Evolutionary conservation across 2,797 vertebrate species (phyloP).

Genomic region (Scyliorhinus canicula): DNA sequence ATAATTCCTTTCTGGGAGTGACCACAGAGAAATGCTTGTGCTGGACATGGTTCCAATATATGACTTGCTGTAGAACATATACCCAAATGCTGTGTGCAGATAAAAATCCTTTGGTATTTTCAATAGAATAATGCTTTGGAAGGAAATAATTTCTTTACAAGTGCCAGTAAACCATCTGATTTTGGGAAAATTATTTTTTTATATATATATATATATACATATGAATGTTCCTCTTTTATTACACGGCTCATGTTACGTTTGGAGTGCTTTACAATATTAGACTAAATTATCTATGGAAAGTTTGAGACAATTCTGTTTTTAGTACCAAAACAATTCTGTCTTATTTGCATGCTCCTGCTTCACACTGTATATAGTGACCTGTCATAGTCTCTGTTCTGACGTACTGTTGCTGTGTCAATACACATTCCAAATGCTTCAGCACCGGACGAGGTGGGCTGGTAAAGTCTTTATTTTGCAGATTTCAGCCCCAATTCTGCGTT

Average conservation of each 20-base stretch:
- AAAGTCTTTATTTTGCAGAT: not conserved
- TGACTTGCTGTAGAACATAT: constrained; percentile 14
- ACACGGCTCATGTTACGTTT: not conserved
- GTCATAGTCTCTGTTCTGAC: not conserved
- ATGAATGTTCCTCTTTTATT: constrained; percentile 19
- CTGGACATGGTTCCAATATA: not conserved
- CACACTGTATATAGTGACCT: constrained; percentile 10
- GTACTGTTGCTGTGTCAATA: constrained; percentile 8
- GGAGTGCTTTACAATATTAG: constrained; percentile 27
- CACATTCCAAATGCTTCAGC: constrained; percentile 17
- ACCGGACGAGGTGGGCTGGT: not conserved
- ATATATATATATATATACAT: constrained; percentile 27
- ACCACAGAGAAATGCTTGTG: not conserved
- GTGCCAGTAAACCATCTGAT: constrained; percentile 28
- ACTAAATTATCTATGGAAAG: constrained; percentile 17
- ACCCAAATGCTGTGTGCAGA: constrained; percentile 33
- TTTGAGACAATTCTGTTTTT: constrained; percentile 3
- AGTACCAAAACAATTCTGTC: not conserved
- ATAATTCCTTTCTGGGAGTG: not conserved
- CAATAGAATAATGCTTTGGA: constrained; percentile 6
- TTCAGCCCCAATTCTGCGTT: not conserved
- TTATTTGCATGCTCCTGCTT: constrained; percentile 27
- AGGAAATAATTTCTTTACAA: constrained; percentile 7
- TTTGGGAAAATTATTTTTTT: constrained; percentile 30
- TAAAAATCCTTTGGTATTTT: constrained; percentile 9